Evolutionary conservation across 2,797 vertebrate genomes (phyloP).

Genomic region (Hapalemur alaotrensis): DNA sequence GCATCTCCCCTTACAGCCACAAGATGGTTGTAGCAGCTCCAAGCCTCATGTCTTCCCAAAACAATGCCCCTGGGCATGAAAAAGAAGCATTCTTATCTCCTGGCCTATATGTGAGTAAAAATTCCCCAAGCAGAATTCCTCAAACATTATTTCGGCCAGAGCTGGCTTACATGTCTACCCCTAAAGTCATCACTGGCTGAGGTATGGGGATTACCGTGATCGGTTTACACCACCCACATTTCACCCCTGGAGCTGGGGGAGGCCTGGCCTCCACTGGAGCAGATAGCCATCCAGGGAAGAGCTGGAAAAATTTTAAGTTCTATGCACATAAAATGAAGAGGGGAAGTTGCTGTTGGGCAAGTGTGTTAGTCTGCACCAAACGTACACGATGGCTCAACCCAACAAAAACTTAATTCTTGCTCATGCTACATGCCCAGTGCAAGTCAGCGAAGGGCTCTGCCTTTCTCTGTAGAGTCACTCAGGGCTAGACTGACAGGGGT

Average conservation of each 20-base stretch:
- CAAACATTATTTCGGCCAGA: background rate
- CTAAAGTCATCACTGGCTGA: background rate
- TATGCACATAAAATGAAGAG: background rate
- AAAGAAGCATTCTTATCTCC: background rate
- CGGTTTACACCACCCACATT: background rate
- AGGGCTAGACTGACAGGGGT: too few species aligned
- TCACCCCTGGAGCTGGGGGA: background rate
- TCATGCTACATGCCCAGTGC: background rate
- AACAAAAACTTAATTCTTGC: background rate
- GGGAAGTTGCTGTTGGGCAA: background rate
- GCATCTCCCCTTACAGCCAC: background rate
- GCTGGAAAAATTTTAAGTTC: background rate
- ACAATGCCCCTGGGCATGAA: background rate
- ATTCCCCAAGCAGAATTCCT: background rate
- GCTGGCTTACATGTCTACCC: background rate
- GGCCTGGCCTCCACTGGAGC: background rate
- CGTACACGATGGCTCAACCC: background rate
- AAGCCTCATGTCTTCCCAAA: background rate
- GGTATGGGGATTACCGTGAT: background rate
- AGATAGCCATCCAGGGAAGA: background rate
- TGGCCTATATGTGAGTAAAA: background rate
- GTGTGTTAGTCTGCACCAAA: background rate
- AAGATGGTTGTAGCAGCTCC: background rate
- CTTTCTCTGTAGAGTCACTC: background rate
- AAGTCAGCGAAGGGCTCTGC: background rate